phyloP scores from a whole-genome alignment of 2,113 vertebrate genomes.

The Paraplagusia blochii region DNA sequence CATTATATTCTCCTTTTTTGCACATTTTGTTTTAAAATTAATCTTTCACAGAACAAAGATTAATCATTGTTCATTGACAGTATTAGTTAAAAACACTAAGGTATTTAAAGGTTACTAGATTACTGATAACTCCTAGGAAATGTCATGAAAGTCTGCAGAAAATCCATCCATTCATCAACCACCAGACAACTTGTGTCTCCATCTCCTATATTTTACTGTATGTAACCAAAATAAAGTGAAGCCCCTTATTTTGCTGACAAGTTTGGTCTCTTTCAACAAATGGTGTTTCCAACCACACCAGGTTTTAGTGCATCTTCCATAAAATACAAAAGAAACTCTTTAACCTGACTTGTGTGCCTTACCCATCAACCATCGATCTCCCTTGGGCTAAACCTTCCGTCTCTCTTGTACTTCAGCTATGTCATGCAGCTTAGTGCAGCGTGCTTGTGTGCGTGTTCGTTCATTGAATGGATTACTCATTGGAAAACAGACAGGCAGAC shows the following conservation, averaged over 20 bases:
- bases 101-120: too few relatives aligned
- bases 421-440: slow-evolving; percentile 19
- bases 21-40: too few relatives aligned
- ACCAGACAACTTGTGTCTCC: too few relatives aligned
- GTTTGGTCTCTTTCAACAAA: slow-evolving; percentile 6
- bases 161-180: too few relatives aligned
- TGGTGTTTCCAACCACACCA: slow-evolving; percentile 14
- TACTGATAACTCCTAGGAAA: too few relatives aligned
- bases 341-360: slow-evolving; percentile 25
- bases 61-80: too few relatives aligned
- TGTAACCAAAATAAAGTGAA: neutral
- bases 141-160: too few relatives aligned
- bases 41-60: too few relatives aligned
- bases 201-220: neutral
- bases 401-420: slow-evolving; percentile 34
- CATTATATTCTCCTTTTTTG: too few relatives aligned
- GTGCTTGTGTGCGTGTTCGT: slow-evolving; percentile 31
- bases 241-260: neutral
- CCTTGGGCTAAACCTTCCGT: slow-evolving; percentile 34
- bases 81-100: too few relatives aligned
- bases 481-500: slow-evolving; percentile 59
- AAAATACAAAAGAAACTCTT: slow-evolving; percentile 18
- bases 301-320: slow-evolving; percentile 6
- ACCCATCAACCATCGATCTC: slow-evolving; percentile 28
- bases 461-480: slow-evolving; percentile 69